Percentiles rank a stretch among this genome's conserved stretches.
Conservation (phyloP, 2,113 vertebrate species). For the Phocoena sinus region DNA sequence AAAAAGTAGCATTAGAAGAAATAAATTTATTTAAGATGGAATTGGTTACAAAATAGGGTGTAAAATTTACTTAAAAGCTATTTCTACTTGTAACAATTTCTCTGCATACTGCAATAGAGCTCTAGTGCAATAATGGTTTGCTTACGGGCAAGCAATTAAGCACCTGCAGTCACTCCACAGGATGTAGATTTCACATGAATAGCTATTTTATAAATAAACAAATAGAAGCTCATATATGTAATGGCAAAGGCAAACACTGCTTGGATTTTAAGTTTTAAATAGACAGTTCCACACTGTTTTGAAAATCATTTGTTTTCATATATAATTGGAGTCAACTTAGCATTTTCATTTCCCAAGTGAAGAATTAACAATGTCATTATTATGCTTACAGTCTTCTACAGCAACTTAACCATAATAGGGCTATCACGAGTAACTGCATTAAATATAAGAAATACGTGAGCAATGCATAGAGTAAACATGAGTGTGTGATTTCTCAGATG, state of each 20-base stretch:
- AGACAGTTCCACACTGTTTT: neutral
- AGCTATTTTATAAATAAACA: conserved; percentile 76
- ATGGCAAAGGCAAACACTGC: neutral
- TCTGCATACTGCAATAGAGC: conserved; percentile 58
- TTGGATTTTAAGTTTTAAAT: conserved; percentile 19
- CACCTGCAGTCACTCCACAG: conserved; percentile 77
- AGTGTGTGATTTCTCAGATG: neutral
- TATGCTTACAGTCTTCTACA: neutral
- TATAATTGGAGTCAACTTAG: neutral
- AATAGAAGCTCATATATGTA: conserved; percentile 5
- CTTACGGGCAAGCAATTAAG: conserved; percentile 78
- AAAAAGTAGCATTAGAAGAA: neutral
- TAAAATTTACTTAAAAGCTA: conserved; percentile 78
- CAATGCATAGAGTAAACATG: neutral
- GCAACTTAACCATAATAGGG: neutral
- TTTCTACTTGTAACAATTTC: conserved; percentile 67
- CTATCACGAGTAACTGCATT: neutral
- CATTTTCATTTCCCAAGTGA: neutral
- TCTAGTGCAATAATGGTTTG: conserved; percentile 74
- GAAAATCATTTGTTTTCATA: neutral
- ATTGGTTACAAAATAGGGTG: conserved; percentile 56
- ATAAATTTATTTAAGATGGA: conserved; percentile 61
- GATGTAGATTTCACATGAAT: conserved; percentile 73
- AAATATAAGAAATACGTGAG: neutral
- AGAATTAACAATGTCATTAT: neutral